These are phyloP conservation scores for Podarcis siculus DNA, from an alignment of 2,797 vertebrate species.

Conservation along the genomic window DNA sequence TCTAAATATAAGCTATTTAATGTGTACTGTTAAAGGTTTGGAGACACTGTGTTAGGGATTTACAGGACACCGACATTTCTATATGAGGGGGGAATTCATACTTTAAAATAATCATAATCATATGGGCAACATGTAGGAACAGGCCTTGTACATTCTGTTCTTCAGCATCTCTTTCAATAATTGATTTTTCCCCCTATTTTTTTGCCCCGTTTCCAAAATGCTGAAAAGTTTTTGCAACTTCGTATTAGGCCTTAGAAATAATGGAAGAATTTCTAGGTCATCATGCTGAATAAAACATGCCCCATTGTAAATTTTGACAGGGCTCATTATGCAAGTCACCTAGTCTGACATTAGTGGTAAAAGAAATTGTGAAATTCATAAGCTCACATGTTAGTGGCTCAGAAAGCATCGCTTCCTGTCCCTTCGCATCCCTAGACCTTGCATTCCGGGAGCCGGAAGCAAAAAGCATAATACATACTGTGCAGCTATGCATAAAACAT, in stretches of 20 bases:
- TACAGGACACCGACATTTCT: neutral
- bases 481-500: constrained; percentile 28
- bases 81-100: neutral
- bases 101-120: neutral
- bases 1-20: neutral
- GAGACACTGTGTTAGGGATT: neutral
- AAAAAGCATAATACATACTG: constrained; percentile 16
- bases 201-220: neutral
- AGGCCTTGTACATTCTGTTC: neutral
- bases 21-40: neutral
- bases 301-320: constrained; percentile 28
- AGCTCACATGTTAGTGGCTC: constrained; percentile 17
- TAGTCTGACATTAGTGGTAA: constrained; percentile 25
- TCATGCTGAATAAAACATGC: constrained; percentile 44
- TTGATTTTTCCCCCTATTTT: neutral
- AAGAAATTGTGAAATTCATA: constrained; percentile 37
- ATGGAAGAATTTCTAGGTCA: constrained; percentile 43
- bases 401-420: constrained; percentile 11
- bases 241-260: constrained; percentile 34
- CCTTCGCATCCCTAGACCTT: constrained; percentile 11
- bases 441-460: neutral
- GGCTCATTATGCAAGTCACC: constrained; percentile 36
- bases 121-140: neutral
- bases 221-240: constrained; percentile 6
- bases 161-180: constrained; percentile 9